Conservation (phyloP, 2,888 invertebrate species). For the Drosophila pseudotalamancana region DNA sequence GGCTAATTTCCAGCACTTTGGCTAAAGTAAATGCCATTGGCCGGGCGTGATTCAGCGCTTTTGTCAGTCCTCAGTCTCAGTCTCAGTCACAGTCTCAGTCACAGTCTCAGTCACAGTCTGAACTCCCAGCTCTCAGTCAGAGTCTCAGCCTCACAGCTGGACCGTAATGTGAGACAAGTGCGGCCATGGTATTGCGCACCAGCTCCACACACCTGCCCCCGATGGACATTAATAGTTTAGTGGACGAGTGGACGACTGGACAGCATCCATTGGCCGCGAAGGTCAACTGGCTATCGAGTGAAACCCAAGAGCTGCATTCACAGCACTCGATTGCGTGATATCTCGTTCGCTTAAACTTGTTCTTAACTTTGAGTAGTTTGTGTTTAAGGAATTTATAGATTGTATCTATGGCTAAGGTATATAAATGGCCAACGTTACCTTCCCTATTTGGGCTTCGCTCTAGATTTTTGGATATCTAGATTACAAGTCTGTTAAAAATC, state of each 20-base stretch:
- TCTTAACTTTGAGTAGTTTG: conserved; percentile 17
- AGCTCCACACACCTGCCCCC: neutral
- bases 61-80: too few species aligned
- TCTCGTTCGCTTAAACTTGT: conserved; percentile 32
- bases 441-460: too few species aligned
- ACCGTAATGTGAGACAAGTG: conserved; percentile 68
- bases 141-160: conserved; percentile 4
- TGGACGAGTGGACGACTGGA: too few species aligned
- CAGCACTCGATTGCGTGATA: conserved; percentile 32
- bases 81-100: too few species aligned
- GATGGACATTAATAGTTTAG: conserved; percentile 37
- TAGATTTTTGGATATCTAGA: too few species aligned
- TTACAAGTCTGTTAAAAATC: too few species aligned
- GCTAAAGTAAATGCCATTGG: conserved; percentile 58
- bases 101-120: too few species aligned
- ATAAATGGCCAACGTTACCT: too few species aligned
- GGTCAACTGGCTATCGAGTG: conserved; percentile 50
- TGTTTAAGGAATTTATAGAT: neutral
- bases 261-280: conserved; percentile 59
- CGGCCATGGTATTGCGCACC: conserved; percentile 54
- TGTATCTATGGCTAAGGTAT: neutral
- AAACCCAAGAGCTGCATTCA: conserved; percentile 35
- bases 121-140: too few species aligned
- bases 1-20: conserved; percentile 59
- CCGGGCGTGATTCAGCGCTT: conserved; percentile 62